These are phyloP conservation scores for Catocala nupta DNA, from an alignment of 2,888 invertebrate species.

Conservation along the genomic window DNA sequence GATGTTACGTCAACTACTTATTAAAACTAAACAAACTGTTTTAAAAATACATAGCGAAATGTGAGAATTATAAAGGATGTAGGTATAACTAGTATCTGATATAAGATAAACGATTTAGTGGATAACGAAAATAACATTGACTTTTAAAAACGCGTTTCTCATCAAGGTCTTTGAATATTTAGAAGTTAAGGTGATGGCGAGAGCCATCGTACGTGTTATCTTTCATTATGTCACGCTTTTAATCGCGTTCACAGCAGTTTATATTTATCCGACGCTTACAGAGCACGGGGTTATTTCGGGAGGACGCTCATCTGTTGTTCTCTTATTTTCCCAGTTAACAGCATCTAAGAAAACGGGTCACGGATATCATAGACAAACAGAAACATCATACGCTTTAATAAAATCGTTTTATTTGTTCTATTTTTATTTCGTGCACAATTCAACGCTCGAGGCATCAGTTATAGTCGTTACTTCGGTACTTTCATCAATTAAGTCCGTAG, in stretches of 20 bases:
- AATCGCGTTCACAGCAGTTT: constrained; percentile 67
- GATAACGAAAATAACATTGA: constrained; percentile 16
- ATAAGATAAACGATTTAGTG: neutral
- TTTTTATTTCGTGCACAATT: constrained; percentile 12
- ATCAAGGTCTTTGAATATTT: constrained; percentile 15
- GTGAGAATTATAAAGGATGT: too few relatives aligned
- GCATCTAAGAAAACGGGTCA: constrained; percentile 68
- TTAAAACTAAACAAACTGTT: too few relatives aligned
- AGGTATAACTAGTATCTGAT: too few relatives aligned
- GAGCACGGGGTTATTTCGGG: constrained; percentile 75
- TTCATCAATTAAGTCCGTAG: constrained; percentile 42
- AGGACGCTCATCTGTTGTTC: constrained; percentile 72
- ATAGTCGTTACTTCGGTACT: constrained; percentile 30
- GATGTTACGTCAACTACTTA: too few relatives aligned
- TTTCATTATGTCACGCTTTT: constrained; percentile 67
- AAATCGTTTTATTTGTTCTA: constrained; percentile 40
- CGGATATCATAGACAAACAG: constrained; percentile 54
- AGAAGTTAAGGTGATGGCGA: constrained; percentile 17
- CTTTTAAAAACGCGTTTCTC: constrained; percentile 13
- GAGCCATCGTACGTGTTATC: constrained; percentile 24
- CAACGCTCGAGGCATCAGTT: constrained; percentile 22
- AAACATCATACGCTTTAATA: constrained; percentile 42
- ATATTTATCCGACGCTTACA: constrained; percentile 70
- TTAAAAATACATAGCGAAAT: too few relatives aligned
- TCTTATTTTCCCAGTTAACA: constrained; percentile 69